These are phyloP conservation scores for Papilio elwesi DNA, from an alignment of 2,888 invertebrate species.

Conservation along the genomic window DNA sequence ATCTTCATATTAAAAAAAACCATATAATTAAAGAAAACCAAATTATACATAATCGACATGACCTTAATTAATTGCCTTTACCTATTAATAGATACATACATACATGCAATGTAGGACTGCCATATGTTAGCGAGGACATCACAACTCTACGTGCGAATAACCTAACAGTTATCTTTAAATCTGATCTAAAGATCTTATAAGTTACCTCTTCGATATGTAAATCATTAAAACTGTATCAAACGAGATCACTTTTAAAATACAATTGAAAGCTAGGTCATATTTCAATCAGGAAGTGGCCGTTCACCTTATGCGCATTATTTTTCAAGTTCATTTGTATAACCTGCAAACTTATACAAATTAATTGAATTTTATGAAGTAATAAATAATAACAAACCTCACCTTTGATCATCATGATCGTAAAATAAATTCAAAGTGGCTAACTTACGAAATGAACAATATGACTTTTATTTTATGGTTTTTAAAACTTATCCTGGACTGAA, in stretches of 20 bases:
- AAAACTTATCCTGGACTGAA: too few species aligned
- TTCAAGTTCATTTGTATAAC: constrained; percentile 15
- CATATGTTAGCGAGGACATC: constrained; percentile 17
- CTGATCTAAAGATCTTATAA: neutral
- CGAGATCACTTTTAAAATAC: constrained; percentile 17
- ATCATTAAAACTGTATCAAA: constrained; percentile 13
- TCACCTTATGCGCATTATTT: constrained; percentile 17
- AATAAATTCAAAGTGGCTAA: too few species aligned
- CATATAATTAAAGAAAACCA: too few species aligned
- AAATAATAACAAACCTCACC: too few species aligned
- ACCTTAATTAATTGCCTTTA: too few species aligned
- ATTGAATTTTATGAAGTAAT: too few species aligned
- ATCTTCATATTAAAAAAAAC: too few species aligned
- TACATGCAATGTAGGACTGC: neutral
- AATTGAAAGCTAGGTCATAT: constrained; percentile 25
- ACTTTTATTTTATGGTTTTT: too few species aligned
- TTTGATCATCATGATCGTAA: too few species aligned
- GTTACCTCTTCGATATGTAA: neutral
- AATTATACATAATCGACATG: too few species aligned
- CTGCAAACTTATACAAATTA: constrained; percentile 1
- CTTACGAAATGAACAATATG: too few species aligned
- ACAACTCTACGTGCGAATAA: neutral
- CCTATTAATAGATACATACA: neutral
- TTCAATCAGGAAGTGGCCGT: constrained; percentile 16
- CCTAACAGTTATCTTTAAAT: too few species aligned